Conservation (phyloP, 2,113 vertebrate species). For the Channa argus region DNA sequence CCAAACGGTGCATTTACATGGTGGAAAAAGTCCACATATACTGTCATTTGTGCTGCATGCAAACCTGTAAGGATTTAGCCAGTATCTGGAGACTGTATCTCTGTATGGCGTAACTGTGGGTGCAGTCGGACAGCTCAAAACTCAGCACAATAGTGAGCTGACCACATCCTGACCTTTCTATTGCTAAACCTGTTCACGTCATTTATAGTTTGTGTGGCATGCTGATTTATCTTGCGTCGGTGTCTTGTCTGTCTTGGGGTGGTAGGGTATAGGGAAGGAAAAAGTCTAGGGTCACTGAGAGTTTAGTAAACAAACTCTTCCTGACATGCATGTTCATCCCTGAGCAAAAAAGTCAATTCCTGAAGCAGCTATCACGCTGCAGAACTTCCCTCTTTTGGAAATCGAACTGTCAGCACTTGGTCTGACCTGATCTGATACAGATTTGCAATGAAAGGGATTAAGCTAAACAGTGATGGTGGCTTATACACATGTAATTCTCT, state of each 20-base stretch:
- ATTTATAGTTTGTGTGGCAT: slow-evolving; percentile 10
- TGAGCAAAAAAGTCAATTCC: slow-evolving; percentile 57
- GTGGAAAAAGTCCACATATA: too few relatives aligned
- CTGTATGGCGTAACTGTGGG: too few relatives aligned
- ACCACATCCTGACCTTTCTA: slow-evolving; percentile 55
- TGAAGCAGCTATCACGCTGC: slow-evolving; percentile 25
- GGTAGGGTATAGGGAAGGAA: slow-evolving; percentile 51
- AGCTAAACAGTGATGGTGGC: slow-evolving; percentile 2
- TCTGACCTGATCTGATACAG: slow-evolving; percentile 39
- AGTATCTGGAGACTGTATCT: too few relatives aligned
- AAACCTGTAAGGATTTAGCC: too few relatives aligned
- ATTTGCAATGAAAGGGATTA: slow-evolving; percentile 43
- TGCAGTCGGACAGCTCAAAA: neutral
- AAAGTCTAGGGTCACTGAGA: slow-evolving; percentile 66
- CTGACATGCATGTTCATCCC: slow-evolving; percentile 49
- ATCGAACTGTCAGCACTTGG: slow-evolving; percentile 25
- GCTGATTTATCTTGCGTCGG: slow-evolving; percentile 22
- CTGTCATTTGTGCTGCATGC: too few relatives aligned
- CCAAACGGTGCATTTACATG: too few relatives aligned
- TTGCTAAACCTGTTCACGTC: slow-evolving; percentile 48
- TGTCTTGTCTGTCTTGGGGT: slow-evolving; percentile 38
- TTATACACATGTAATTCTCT: slow-evolving; percentile 16
- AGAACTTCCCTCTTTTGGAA: slow-evolving; percentile 47
- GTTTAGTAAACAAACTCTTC: slow-evolving; percentile 68
- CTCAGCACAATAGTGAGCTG: slow-evolving; percentile 11